phyloP scores from a whole-genome alignment of 2,888 invertebrate genomes.

The Labia minor region DNA sequence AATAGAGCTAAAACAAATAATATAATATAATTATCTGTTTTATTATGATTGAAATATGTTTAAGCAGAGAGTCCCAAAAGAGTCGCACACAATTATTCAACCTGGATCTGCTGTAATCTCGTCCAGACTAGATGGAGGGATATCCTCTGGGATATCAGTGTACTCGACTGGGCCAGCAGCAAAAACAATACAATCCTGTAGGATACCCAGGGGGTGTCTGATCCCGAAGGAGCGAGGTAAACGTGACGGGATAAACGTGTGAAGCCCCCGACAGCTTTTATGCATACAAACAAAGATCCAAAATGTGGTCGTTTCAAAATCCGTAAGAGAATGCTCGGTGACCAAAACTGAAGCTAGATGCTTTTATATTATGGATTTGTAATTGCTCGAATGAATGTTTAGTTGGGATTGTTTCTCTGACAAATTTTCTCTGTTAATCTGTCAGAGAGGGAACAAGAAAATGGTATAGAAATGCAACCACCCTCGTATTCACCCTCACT shows the following conservation, averaged over 20 bases:
- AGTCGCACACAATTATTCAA: neutral
- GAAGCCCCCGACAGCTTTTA: neutral
- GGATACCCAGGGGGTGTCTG: conserved; percentile 4
- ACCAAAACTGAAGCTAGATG: neutral
- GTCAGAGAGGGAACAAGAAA: neutral
- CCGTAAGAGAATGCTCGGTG: neutral
- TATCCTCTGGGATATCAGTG: neutral
- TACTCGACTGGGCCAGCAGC: neutral
- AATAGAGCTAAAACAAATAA: neutral
- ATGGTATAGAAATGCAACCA: too few species aligned
- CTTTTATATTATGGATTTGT: neutral
- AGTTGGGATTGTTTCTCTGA: neutral
- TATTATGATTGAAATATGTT: neutral
- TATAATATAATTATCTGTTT: neutral
- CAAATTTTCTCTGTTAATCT: neutral
- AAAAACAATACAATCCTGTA: conserved; percentile 7
- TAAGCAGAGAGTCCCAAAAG: neutral
- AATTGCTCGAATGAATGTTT: neutral
- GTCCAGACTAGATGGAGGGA: neutral
- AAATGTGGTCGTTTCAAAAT: neutral
- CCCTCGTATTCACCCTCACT: too few species aligned
- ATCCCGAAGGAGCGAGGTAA: neutral
- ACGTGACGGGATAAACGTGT: conserved; percentile 8
- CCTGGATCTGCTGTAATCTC: neutral
- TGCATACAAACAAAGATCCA: neutral